These are phyloP conservation scores for Conus canariensis DNA, from an alignment of 2,888 invertebrate genomes.

Conservation along the genomic window DNA sequence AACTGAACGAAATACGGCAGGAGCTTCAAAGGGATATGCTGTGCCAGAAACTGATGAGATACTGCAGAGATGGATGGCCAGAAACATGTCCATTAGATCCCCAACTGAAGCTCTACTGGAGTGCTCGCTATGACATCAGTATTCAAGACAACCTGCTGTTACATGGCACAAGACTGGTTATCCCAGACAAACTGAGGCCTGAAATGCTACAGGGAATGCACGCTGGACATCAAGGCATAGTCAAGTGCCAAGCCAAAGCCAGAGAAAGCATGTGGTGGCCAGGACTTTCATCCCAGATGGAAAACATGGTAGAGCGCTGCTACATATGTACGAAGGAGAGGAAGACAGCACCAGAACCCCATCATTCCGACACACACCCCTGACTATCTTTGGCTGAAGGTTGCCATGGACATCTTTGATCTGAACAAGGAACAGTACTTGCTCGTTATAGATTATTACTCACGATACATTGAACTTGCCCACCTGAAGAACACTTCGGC, in stretches of 20 bases:
- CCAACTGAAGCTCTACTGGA: background rate
- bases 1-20: background rate
- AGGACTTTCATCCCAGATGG: no score
- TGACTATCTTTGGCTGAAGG: no score
- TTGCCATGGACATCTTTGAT: no score
- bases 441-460: no score
- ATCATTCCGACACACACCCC: no score
- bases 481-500: background rate
- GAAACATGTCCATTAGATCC: background rate
- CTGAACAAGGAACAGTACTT: no score
- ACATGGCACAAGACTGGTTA: conserved; percentile 4
- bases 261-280: no score
- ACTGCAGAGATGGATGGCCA: conserved; percentile 15
- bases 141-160: conserved; percentile 18
- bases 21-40: background rate
- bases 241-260: background rate
- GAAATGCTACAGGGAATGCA: conserved; percentile 22
- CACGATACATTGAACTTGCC: no score
- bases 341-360: no score
- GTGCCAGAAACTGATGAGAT: background rate
- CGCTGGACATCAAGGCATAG: conserved; percentile 24
- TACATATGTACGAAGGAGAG: no score
- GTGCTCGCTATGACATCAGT: background rate
- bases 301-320: no score
- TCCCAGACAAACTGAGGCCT: conserved; percentile 16